A percentile compares a stretch with the other conserved stretches of the same genome.
Conservation (phyloP, 1,140 invertebrate genomes). For the Drosophila ercepeae region DNA sequence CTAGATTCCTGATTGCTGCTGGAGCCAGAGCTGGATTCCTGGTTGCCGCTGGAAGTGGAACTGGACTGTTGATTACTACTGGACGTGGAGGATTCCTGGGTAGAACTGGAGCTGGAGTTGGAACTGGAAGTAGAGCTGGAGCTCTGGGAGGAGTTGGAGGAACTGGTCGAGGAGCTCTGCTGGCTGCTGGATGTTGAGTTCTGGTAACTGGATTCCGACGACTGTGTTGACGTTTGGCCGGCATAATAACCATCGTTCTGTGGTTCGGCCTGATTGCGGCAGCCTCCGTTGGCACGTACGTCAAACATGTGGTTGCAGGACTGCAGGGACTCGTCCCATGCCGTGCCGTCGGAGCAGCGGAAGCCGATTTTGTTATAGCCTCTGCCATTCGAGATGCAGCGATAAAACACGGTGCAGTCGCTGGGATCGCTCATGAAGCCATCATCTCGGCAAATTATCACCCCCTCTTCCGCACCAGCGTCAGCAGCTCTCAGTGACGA, state of each 20-base stretch:
- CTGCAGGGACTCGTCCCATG: slow-evolving; percentile 88
- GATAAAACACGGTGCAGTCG: slow-evolving; percentile 91
- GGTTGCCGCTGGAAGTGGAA: slow-evolving; percentile 43
- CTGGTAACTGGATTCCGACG: slow-evolving; percentile 71
- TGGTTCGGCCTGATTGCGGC: slow-evolving; percentile 74
- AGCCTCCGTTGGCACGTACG: slow-evolving; percentile 84
- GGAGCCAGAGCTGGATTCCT: slow-evolving; percentile 38
- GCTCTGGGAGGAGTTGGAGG: slow-evolving; percentile 39
- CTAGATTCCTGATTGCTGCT: slow-evolving; percentile 46
- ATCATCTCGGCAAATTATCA: slow-evolving; percentile 83
- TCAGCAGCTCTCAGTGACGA: slow-evolving; percentile 57
- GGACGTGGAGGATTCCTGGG: slow-evolving; percentile 54
- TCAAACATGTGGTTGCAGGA: slow-evolving; percentile 88
- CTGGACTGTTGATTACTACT: slow-evolving; percentile 51
- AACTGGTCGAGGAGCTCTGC: slow-evolving; percentile 61
- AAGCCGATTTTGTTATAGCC: slow-evolving; percentile 88
- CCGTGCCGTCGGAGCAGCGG: slow-evolving; percentile 88
- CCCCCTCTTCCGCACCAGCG: slow-evolving; percentile 13
- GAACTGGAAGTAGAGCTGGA: slow-evolving; percentile 52
- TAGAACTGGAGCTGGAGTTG: slow-evolving; percentile 20
- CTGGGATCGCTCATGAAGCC: slow-evolving; percentile 88
- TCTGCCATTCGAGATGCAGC: slow-evolving; percentile 88
- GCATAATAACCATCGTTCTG: slow-evolving; percentile 79
- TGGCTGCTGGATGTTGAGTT: slow-evolving; percentile 81
- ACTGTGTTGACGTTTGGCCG: slow-evolving; percentile 63